phyloP scores from a whole-genome alignment of 2,888 invertebrate species.

The Arenicola marina region DNA sequence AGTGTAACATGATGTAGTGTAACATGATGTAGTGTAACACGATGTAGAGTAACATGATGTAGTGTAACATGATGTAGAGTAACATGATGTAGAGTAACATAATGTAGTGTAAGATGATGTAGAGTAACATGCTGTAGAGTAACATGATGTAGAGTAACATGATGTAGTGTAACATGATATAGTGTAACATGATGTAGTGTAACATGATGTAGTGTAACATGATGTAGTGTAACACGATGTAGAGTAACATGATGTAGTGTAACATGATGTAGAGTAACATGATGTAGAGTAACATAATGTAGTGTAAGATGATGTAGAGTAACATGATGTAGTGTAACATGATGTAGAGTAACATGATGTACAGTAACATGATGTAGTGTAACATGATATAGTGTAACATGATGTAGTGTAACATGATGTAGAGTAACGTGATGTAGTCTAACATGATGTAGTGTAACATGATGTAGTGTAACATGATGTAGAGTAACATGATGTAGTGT shows the following conservation, averaged over 20 bases:
- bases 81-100: too few species aligned
- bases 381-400: neutral
- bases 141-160: too few species aligned
- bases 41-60: too few species aligned
- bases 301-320: constrained; percentile 4
- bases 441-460: constrained; percentile 8
- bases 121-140: too few species aligned
- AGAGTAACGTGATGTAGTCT: constrained; percentile 5
- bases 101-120: too few species aligned
- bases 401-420: constrained; percentile 4
- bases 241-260: constrained; percentile 9
- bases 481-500: constrained; percentile 5
- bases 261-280: constrained; percentile 4
- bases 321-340: constrained; percentile 9
- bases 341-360: constrained; percentile 5
- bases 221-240: constrained; percentile 8
- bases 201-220: constrained; percentile 7
- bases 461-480: constrained; percentile 4
- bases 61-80: too few species aligned
- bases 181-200: constrained; percentile 3
- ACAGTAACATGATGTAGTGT: constrained; percentile 1
- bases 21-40: too few species aligned
- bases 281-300: constrained; percentile 4
- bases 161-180: too few species aligned
- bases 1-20: too few species aligned